Conservation (phyloP, 2,797 vertebrate genomes). For the Apogon hyalosoma region DNA sequence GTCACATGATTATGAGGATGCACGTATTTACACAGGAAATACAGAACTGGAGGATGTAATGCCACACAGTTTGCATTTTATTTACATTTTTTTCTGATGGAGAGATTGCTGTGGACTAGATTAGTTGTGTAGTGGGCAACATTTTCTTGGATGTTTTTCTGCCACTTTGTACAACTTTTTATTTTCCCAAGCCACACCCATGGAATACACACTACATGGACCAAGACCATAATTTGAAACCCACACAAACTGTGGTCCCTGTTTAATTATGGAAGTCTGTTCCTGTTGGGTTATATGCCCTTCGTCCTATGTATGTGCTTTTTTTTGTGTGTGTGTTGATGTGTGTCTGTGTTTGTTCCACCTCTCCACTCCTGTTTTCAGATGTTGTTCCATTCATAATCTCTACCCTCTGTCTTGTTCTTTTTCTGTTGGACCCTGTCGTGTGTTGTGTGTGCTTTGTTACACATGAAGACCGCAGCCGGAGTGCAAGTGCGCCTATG, state of each 20-base stretch:
- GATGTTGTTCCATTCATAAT: conserved; percentile 70
- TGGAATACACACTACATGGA: conserved; percentile 46
- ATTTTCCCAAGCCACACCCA: conserved; percentile 67
- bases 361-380: conserved; percentile 22
- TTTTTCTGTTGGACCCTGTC: conserved; percentile 84
- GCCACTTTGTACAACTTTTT: conserved; percentile 26
- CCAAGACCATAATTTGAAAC: conserved; percentile 69
- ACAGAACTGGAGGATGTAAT: background rate
- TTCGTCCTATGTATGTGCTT: conserved; percentile 28
- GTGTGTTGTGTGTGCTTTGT: conserved; percentile 87
- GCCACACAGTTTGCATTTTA: background rate
- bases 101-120: background rate
- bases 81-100: background rate
- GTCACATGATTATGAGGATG: background rate
- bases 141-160: conserved; percentile 31
- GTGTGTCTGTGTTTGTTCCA: conserved; percentile 47
- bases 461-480: conserved; percentile 94
- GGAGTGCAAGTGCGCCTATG: conserved; percentile 94
- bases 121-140: conserved; percentile 18
- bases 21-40: background rate
- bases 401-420: conserved; percentile 85
- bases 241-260: conserved; percentile 62
- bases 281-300: conserved; percentile 32
- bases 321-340: background rate
- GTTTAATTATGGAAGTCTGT: conserved; percentile 70